Base-by-base conservation (phyloP, 2,888 invertebrate species). In the Alloscopus bannaensis region DNA sequence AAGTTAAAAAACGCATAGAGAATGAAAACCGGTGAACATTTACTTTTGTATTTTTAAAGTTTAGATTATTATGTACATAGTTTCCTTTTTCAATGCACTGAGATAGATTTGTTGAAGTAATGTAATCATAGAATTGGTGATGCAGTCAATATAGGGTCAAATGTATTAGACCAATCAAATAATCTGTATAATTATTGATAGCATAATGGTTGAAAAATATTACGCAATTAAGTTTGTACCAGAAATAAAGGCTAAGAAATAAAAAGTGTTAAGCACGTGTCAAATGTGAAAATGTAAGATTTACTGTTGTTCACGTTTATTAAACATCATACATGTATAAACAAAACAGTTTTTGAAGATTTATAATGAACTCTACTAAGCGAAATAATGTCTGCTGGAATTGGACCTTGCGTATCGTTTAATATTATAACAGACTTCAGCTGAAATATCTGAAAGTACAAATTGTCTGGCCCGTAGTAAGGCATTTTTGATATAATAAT, bases 221-320 rank as follows among this genome's bases (percentile, higher is more conserved):
- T 13, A 36, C 36, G 13, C 6, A 36, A 36, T 36, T 36, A 6
- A 36, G 13, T 36, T 36, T 8, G 13, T 8, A 6, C 4, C 11
- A n/a, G 47, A n/a, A 47, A 47, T 47, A 47, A n/a, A 29, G 3
- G 57, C 31, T 6, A 59, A 31, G 8, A 47, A 42, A 20, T 28
- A 40, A 26, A 40, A 36, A 68, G 16, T n/a, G n/a, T n/a, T n/a
- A n/a, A n/a, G n/a, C n/a, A n/a, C n/a, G n/a, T n/a, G n/a, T n/a
- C n/a, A n/a, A n/a, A n/a, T n/a, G n/a, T n/a, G n/a, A n/a, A n/a
- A n/a, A n/a, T n/a, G n/a, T 36, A 26, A 42, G 28, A 57, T 68
- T 60, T 62, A 76, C 60, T 69, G 36, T 68, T 76, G 45, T 62
- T 59, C 65, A 60, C 69, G 65, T 76, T 76, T 76, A 76, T 76